Conservation (phyloP, 2,888 invertebrate species). For the Phasia obesa region DNA sequence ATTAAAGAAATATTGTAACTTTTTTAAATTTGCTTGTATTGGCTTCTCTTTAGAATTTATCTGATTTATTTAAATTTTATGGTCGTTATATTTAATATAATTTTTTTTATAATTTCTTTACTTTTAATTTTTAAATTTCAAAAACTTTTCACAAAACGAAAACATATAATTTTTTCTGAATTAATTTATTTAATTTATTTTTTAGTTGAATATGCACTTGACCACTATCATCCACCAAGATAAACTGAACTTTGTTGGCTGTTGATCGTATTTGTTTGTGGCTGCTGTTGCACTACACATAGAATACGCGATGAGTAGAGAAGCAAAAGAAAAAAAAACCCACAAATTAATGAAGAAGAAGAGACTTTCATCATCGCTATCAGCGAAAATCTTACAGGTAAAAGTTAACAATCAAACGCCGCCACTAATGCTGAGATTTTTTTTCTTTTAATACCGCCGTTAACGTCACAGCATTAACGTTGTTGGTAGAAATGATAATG, state of each 20-base stretch:
- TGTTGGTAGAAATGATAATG: constrained; percentile 52
- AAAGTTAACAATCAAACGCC: constrained; percentile 61
- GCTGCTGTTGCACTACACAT: constrained; percentile 55
- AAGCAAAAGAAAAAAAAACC: not conserved
- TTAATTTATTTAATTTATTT: constrained; percentile 46
- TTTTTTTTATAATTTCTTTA: not conserved
- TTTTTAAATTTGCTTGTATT: too few species aligned
- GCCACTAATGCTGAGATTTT: constrained; percentile 54
- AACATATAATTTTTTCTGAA: constrained; percentile 7
- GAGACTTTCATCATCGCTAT: constrained; percentile 62
- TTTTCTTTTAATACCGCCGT: constrained; percentile 55
- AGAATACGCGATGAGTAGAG: constrained; percentile 35
- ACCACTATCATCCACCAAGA: constrained; percentile 67
- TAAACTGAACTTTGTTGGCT: constrained; percentile 68
- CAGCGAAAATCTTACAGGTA: constrained; percentile 66
- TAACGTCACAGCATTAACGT: constrained; percentile 57
- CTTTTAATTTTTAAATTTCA: not conserved
- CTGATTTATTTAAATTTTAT: too few species aligned
- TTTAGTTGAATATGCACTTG: constrained; percentile 61
- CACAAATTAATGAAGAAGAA: constrained; percentile 20
- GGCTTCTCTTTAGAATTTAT: too few species aligned
- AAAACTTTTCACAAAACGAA: not conserved
- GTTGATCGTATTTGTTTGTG: constrained; percentile 49
- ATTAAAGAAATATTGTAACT: too few species aligned
- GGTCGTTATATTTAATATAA: too few species aligned